Base-by-base conservation (phyloP, 2,888 invertebrate species). In the Caenorhabditis virilis region DNA sequence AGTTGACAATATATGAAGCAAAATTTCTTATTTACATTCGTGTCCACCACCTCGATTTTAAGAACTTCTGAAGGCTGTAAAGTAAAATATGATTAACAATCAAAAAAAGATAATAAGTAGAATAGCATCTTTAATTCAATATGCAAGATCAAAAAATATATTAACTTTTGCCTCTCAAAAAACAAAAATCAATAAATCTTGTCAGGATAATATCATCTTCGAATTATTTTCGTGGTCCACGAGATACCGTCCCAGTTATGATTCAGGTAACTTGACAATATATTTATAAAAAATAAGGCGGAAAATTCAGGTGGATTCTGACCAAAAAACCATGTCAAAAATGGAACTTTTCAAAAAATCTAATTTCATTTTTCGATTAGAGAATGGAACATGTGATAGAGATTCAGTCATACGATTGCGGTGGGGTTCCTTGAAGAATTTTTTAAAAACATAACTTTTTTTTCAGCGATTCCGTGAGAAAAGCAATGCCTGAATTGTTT, bases 121-220 rank as follows among this genome's bases (percentile, higher is more conserved):
- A n/a, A n/a, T n/a, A n/a, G n/a, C n/a, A n/a, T n/a, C n/a, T n/a
- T n/a, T n/a, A n/a, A n/a, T n/a, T n/a, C n/a, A n/a, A n/a, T n/a
- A n/a, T n/a, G n/a, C n/a, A n/a, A n/a, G n/a, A n/a, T n/a, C n/a
- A n/a, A n/a, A n/a, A n/a, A n/a, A n/a, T n/a, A n/a, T n/a, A n/a
- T n/a, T n/a, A n/a, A n/a, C n/a, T n/a, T n/a, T n/a, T n/a, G n/a
- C n/a, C n/a, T n/a, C n/a, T n/a, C n/a, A n/a, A n/a, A n/a, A n/a
- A n/a, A n/a, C n/a, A n/a, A n/a, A n/a, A n/a, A n/a, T n/a, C n/a
- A n/a, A n/a, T n/a, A n/a, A n/a, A n/a, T n/a, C n/a, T n/a, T 53
- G 57, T 16, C 56, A 72, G 72, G 45, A 52, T 72, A 18, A 56
- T 70, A 27, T 73, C 73, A 1, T 65, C 65, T 1, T 73, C 73